Percentiles rank a stretch among this genome's conserved stretches.
Evolutionary conservation across 2,797 vertebrate genomes (phyloP).

Genomic region (Cygnus olor): DNA sequence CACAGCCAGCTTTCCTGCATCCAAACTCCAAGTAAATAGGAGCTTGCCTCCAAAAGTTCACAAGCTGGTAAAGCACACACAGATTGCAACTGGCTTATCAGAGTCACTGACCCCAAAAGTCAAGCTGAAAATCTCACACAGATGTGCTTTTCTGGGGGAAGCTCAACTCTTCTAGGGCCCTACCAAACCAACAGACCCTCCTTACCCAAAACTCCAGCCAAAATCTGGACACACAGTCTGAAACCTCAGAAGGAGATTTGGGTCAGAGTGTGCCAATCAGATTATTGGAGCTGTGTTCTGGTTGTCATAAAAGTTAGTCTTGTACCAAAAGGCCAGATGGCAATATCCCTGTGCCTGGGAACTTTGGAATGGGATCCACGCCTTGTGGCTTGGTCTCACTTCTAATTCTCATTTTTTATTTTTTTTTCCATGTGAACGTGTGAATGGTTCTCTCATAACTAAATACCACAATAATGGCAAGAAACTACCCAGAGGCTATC

Average conservation of each 20-base stretch:
- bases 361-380: neutral
- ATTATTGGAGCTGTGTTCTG: neutral
- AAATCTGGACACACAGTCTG: neutral
- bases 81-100: neutral
- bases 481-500: constrained; percentile 20
- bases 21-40: neutral
- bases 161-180: neutral
- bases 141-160: neutral
- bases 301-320: neutral
- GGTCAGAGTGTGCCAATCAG: neutral
- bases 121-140: neutral
- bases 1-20: neutral
- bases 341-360: neutral
- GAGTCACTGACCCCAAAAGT: neutral
- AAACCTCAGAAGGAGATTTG: neutral
- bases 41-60: neutral
- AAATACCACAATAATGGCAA: constrained; percentile 51
- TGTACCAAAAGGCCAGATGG: neutral
- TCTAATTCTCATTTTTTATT: neutral
- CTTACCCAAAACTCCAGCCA: neutral
- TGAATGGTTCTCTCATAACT: constrained; percentile 13
- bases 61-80: neutral
- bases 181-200: neutral
- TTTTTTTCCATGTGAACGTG: neutral
- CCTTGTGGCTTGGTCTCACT: constrained; percentile 33